Base-by-base conservation (phyloP, 2,888 invertebrate genomes). In the Globia sparganii region DNA sequence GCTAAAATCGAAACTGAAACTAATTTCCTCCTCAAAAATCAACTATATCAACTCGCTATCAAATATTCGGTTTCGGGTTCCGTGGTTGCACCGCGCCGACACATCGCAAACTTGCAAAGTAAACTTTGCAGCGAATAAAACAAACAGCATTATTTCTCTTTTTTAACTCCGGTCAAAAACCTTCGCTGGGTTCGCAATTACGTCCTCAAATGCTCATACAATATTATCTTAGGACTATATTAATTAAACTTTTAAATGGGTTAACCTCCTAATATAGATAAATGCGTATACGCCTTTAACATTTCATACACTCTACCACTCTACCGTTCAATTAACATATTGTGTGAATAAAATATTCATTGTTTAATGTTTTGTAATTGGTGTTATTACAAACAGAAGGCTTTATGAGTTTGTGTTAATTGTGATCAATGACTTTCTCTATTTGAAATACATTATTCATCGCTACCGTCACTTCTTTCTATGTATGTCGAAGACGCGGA, bases 191-290 rank as follows among this genome's bases (percentile, higher is more conserved):
- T 87, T 86, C 85, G 83, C 88, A 92, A 92, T 93, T 91, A 91
- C 84, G 81, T 82, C 81, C 86, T 86, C 83, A 87, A 90, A 90
- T 88, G 86, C 89, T 91, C 84, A 73, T 88, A 89, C 86, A 91
- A 91, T 94, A 92, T 94, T 94, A 92, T 93, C 90, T 94, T 93
- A 94, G 94, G 94, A 90, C 92, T 90, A 90, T 90, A 90, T 88
- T 92, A 94, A 94, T 94, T 93, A 92, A 93, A 93, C 90, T 94
- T 93, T 91, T 90, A 91, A 92, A 91, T 88, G 88, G 85, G 90
- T 89, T 89, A 89, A 81, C 83, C 77, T 74, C 77, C 73, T 87
- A 87, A 90, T 87, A 88, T 84, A 88, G 82, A 77, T 87, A 87
- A 86, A 80, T 86, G 80, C 61, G 75, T 75, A 78, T 73, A 80